Evolutionary conservation across 2,113 vertebrate genomes (phyloP).

Genomic region (Globicephala melas): DNA sequence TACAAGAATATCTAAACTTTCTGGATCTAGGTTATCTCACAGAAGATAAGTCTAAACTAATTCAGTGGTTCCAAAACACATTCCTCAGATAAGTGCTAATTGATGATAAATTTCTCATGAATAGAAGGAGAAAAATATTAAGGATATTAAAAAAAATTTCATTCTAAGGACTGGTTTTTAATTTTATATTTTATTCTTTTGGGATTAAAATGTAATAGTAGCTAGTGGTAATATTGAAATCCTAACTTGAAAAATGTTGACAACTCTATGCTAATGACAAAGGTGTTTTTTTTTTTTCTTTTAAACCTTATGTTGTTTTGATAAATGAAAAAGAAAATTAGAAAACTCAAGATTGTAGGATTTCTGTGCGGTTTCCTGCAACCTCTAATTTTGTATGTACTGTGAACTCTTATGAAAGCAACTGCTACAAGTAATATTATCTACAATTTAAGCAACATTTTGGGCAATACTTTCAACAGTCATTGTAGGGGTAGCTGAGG

Average conservation of each 20-base stretch:
- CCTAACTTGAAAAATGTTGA: neutral
- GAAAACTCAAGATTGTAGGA: neutral
- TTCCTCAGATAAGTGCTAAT: neutral
- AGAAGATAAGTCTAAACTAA: neutral
- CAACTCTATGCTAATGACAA: neutral
- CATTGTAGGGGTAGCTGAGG: neutral
- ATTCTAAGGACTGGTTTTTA: neutral
- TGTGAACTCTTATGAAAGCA: neutral
- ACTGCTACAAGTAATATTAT: neutral
- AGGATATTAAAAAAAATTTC: neutral
- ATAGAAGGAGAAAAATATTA: neutral
- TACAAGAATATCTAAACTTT: neutral
- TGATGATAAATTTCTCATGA: neutral
- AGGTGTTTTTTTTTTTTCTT: neutral
- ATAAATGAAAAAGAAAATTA: neutral
- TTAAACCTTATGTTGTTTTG: neutral
- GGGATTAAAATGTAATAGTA: neutral
- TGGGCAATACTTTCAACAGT: neutral
- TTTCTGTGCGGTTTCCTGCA: neutral
- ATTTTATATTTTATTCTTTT: neutral
- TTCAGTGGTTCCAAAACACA: neutral
- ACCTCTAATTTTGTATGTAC: neutral
- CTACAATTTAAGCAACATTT: neutral
- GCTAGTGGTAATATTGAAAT: neutral
- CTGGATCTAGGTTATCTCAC: neutral